Conservation (phyloP, 1,140 invertebrate genomes). For the Drosophila burlai region DNA sequence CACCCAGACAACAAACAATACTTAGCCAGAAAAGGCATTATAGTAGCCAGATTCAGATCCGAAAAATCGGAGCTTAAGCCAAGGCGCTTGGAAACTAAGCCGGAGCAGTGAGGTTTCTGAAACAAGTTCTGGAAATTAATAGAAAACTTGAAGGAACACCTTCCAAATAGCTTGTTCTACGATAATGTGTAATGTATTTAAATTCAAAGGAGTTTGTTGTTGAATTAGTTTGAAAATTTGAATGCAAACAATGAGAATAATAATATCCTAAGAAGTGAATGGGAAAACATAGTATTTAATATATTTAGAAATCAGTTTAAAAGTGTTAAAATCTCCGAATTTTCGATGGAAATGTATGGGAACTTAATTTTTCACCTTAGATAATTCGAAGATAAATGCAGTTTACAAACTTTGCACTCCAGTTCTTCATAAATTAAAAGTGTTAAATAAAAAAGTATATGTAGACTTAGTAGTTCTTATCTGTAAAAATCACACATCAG, state of each 20-base stretch:
- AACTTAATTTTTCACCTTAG: no score
- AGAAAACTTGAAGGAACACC: neutral
- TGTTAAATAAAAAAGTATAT: neutral
- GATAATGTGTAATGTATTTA: neutral
- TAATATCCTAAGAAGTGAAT: no score
- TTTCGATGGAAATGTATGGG: no score
- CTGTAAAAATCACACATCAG: neutral
- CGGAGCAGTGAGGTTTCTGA: constrained; percentile 1
- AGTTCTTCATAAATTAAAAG: neutral
- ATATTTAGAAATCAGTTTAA: neutral
- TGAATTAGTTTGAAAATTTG: neutral
- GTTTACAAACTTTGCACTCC: neutral
- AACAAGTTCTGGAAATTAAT: constrained; percentile 19
- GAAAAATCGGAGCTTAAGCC: constrained; percentile 9
- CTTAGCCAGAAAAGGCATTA: constrained; percentile 6
- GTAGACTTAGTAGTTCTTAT: neutral
- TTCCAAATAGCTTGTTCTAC: neutral
- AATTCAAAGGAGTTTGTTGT: neutral
- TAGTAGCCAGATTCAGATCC: constrained; percentile 14
- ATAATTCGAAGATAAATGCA: neutral
- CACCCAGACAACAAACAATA: constrained; percentile 42
- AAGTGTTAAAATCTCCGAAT: neutral
- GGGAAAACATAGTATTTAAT: no score
- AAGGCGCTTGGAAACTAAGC: neutral
- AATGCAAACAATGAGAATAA: neutral